Conservation (phyloP, 1,140 invertebrate genomes). For the Cyphomyrmex costatus region DNA sequence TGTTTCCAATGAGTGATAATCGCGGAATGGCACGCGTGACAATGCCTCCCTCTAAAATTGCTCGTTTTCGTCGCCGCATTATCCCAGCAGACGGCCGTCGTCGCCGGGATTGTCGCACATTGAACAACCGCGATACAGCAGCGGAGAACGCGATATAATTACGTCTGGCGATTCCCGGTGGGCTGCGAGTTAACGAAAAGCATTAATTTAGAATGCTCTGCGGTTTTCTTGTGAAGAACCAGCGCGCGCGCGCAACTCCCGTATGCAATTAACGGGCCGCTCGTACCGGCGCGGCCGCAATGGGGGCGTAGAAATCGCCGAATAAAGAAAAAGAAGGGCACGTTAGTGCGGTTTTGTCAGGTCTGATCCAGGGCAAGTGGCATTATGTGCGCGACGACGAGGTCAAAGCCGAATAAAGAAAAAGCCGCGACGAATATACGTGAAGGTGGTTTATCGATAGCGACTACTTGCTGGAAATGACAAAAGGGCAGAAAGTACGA, state of each 20-base stretch:
- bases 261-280: slow-evolving; percentile 75
- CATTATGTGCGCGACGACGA: background rate
- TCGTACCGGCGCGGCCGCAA: slow-evolving; percentile 57
- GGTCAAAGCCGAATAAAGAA: slow-evolving; percentile 1
- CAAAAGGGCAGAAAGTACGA: slow-evolving; percentile 12
- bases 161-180: slow-evolving; percentile 59
- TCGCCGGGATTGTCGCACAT: slow-evolving; percentile 46
- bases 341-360: slow-evolving; percentile 16
- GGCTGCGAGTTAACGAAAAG: slow-evolving; percentile 77
- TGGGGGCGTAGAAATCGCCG: slow-evolving; percentile 45
- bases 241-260: slow-evolving; percentile 63
- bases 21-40: background rate
- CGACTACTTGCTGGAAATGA: slow-evolving; percentile 12
- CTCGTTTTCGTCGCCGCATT: background rate
- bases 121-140: background rate
- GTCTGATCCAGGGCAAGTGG: background rate
- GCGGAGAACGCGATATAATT: slow-evolving; percentile 78
- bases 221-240: slow-evolving; percentile 72
- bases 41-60: background rate
- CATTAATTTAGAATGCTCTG: slow-evolving; percentile 80
- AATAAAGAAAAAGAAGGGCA: background rate
- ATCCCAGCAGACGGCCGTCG: slow-evolving; percentile 6
- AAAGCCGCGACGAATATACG: slow-evolving; percentile 11
- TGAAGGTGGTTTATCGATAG: slow-evolving; percentile 13
- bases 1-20: slow-evolving; percentile 17